These are phyloP conservation scores for Hesperia comma DNA, from an alignment of 2,888 invertebrate species.

Conservation along the genomic window DNA sequence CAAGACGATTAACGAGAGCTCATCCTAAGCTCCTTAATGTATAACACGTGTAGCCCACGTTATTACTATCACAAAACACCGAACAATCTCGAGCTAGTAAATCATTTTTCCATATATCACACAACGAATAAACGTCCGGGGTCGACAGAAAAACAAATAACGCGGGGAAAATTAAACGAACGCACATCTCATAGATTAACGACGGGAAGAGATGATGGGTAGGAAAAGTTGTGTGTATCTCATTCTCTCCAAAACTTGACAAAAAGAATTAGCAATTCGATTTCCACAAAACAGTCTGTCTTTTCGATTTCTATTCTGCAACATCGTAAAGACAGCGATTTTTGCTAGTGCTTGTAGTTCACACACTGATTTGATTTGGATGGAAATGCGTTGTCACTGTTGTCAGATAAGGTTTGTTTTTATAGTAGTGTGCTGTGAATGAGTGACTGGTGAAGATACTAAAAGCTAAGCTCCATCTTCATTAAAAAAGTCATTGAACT, in stretches of 20 bases:
- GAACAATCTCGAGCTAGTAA: slow-evolving; percentile 40
- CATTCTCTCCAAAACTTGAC: neutral
- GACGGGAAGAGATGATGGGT: neutral
- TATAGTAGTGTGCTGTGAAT: too few relatives aligned
- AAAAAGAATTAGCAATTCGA: too few relatives aligned
- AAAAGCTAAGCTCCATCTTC: too few relatives aligned
- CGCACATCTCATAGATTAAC: slow-evolving; percentile 18
- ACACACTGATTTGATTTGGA: too few relatives aligned
- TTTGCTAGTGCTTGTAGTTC: too few relatives aligned
- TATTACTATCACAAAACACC: slow-evolving; percentile 36
- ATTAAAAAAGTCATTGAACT: too few relatives aligned
- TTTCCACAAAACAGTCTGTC: too few relatives aligned
- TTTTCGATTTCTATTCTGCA: too few relatives aligned
- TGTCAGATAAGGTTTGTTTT: too few relatives aligned
- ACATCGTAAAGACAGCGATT: too few relatives aligned
- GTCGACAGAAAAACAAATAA: slow-evolving; percentile 45
- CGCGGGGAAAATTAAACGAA: slow-evolving; percentile 41
- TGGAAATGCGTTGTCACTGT: too few relatives aligned
- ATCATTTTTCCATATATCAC: slow-evolving; percentile 44
- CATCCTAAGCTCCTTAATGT: neutral
- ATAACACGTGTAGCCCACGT: slow-evolving; percentile 27
- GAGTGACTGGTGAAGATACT: too few relatives aligned
- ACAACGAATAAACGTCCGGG: slow-evolving; percentile 45
- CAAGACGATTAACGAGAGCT: slow-evolving; percentile 8
- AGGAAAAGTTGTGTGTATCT: neutral